Base-by-base conservation (phyloP, 2,888 invertebrate genomes). In the Limnephilus auricula region DNA sequence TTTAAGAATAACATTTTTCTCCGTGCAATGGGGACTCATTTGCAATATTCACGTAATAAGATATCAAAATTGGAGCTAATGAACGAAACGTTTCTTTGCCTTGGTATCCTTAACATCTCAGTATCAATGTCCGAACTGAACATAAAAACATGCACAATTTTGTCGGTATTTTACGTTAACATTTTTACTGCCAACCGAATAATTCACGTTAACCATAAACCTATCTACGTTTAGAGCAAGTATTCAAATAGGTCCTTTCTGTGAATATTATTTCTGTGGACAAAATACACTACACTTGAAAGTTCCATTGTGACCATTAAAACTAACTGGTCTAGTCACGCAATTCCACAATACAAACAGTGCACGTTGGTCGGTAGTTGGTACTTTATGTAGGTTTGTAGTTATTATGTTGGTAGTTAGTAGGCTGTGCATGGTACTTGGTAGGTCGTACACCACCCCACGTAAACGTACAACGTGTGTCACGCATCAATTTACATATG, bases 401-500 rank as follows among this genome's bases (percentile, higher is more conserved):
- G 65, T 65, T 65, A 25, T 4, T 25, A 65, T 13, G 65, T 65
- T 65, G 65, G 65, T 65, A 65, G 65, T 65, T 65, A n/a, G 25
- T 25, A 65, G 25, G n/a, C 65, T 25, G 25, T 65, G 25, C 65
- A n/a, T n/a, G 65, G 65, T 65, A 65, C 65, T 65, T n/a, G 65
- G 25, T 65, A 65, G 25, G 65, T 65, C 25, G 65, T n/a, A 65
- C 65, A 65, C 9, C 87, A 78, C 87, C 78, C 87, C 18, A 88
- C 78, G 34, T 31, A 34, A 88, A 88, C 87, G 78, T 31, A 83
- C 85, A 40, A n/a, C 40, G 45, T 88, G 87, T 87, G 87, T 31
- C 87, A 88, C 78, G 87, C 87, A 32, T 88, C 78, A 88, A 78
- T 88, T 88, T 78, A 86, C 86, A 86, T 86, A 86, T 83, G 45